Evolutionary conservation across 2,797 vertebrate species (phyloP), one percentile per base, ranked within the genome.

Genomic region (Tokudaia muenninki): DNA sequence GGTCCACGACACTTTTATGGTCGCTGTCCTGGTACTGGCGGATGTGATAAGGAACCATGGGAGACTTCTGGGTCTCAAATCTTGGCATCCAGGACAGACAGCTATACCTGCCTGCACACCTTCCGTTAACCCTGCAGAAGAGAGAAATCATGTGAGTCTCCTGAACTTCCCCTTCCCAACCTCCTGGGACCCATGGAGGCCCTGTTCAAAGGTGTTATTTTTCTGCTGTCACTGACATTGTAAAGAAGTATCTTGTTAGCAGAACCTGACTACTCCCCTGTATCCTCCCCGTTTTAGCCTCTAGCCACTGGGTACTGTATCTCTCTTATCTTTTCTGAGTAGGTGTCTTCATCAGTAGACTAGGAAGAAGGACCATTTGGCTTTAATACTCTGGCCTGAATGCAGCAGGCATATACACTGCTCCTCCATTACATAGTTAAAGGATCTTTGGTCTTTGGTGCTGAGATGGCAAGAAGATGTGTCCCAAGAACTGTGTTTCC

Each of bases 1-100:
- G 24, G 31, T 98, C 98, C 97, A 98, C 97, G 44, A 99, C 99
- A 0, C 34, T 24, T 65, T 99, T 97, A 0, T 78, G 94, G 24
- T 99, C 99, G 0, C 98, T 98, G 0, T 98, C 98, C 26, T 55
- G 92, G 89, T 98, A 99, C 65, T 96, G 98, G 44, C 99, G 98
- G 95, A 99, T 99, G 93, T 98, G 97, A 61, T 98, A 87, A 70
- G 92, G 94, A 61, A 95, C 94, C 97, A 97, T 96, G 74, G 79
- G 55, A n/a, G n/a, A 21, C 34, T 31, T 70, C 47, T 31, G 74
- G 6, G 31, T 37, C 79, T 59, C 83, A 77, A 74, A 14, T 81
- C 52, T 52, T 12, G 0, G 41, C 16, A 6, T 92, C 52, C 70
- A 77, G 82, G 97, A 97, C 12, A 26, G 92, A 96, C n/a, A 79